phyloP scores from a whole-genome alignment of 2,888 invertebrate species.

The Pseudococcus longispinus region DNA sequence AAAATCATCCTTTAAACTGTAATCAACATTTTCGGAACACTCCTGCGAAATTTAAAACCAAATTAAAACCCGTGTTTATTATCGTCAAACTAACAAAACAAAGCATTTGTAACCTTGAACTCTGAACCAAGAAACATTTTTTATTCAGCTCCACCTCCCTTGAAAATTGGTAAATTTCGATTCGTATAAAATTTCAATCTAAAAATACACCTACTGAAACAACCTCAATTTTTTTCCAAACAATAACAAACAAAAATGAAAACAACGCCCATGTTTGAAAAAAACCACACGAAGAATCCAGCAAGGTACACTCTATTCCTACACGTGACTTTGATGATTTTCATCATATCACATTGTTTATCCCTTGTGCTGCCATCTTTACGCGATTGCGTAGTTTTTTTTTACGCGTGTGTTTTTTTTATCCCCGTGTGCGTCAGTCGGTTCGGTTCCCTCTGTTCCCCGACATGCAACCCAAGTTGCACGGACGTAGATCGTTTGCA shows the following conservation, averaged over 20 bases:
- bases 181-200: no score
- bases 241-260: background rate
- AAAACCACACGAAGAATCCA: background rate
- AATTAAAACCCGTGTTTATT: no score
- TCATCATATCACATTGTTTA: constrained; percentile 37
- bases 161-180: no score
- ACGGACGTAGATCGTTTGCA: constrained; percentile 52
- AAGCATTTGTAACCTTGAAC: no score
- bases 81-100: no score
- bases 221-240: background rate
- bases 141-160: no score
- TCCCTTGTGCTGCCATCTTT: constrained; percentile 53
- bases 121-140: no score
- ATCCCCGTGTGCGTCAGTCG: background rate
- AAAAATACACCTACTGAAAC: no score
- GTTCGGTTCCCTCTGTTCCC: constrained; percentile 51
- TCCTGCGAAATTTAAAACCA: no score
- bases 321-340: background rate
- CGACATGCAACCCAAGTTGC: constrained; percentile 52
- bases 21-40: no score
- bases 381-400: constrained; percentile 53
- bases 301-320: background rate
- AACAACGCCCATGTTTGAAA: background rate
- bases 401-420: constrained; percentile 47
- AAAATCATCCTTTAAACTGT: no score